phyloP scores from a whole-genome alignment of 2,797 vertebrate genomes.

The Schizopygopsis malacanthus region DNA sequence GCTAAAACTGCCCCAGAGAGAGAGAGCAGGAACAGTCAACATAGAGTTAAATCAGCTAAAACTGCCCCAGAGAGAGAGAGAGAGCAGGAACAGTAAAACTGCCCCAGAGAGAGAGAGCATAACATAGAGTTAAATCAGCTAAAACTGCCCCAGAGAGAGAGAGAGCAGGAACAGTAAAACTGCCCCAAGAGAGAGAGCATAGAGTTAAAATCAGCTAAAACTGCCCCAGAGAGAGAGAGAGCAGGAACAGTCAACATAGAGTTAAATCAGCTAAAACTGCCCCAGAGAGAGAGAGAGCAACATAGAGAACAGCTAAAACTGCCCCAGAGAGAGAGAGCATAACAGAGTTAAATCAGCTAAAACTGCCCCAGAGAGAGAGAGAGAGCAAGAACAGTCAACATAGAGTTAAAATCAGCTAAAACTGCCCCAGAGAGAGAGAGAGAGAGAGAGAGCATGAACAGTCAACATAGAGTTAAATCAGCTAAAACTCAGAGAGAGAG shows the following conservation, averaged over 20 bases:
- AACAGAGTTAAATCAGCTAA: conserved; percentile 68
- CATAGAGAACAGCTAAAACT: conserved; percentile 76
- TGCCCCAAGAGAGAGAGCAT: conserved; percentile 57
- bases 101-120: neutral
- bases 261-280: conserved; percentile 75
- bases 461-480: neutral
- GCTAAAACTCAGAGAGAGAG: conserved; percentile 76
- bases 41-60: conserved; percentile 66
- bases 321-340: neutral
- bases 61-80: conserved; percentile 67
- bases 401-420: conserved; percentile 66
- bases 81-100: conserved; percentile 76
- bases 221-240: conserved; percentile 66
- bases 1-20: conserved; percentile 77
- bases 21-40: neutral
- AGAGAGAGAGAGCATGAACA: neutral
- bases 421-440: conserved; percentile 67
- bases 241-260: neutral
- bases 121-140: neutral
- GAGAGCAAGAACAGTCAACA: neutral
- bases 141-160: conserved; percentile 77
- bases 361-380: conserved; percentile 72
- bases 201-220: conserved; percentile 67
- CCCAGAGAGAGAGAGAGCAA: neutral
- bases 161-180: conserved; percentile 81